Evolutionary conservation across 2,888 invertebrate genomes (phyloP).

Genomic region (Plebejus melissa): DNA sequence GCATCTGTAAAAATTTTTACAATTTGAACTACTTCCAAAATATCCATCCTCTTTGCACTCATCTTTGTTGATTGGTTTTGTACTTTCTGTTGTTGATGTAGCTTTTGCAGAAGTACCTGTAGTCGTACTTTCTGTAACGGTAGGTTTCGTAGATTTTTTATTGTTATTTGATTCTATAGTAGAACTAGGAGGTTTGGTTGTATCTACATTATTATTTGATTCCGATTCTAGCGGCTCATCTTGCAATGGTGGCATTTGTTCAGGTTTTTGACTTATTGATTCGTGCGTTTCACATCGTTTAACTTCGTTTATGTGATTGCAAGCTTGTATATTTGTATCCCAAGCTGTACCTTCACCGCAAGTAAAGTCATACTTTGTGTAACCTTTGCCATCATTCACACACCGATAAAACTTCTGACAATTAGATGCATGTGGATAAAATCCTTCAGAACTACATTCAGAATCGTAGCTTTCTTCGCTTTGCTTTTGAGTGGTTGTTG

Average conservation of each 20-base stretch:
- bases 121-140: neutral
- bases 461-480: constrained; percentile 21
- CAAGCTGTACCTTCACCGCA: constrained; percentile 85
- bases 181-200: constrained; percentile 1
- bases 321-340: constrained; percentile 81
- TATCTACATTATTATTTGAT: constrained; percentile 17
- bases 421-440: constrained; percentile 80
- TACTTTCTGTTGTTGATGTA: constrained; percentile 9
- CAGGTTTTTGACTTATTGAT: constrained; percentile 2
- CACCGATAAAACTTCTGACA: constrained; percentile 88
- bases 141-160: constrained; percentile 7
- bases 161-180: constrained; percentile 7
- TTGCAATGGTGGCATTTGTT: neutral
- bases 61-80: constrained; percentile 11
- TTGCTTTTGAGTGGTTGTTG: constrained; percentile 22
- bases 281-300: constrained; percentile 32
- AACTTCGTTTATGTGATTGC: constrained; percentile 54
- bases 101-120: neutral
- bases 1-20: constrained; percentile 63
- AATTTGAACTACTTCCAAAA: constrained; percentile 30
- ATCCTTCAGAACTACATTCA: constrained; percentile 39
- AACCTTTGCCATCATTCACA: constrained; percentile 70
- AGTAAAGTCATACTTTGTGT: constrained; percentile 77
- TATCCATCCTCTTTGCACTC: constrained; percentile 26
- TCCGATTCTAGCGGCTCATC: constrained; percentile 15